Conservation (phyloP, 2,888 invertebrate species). For the Agrochola circellaris region DNA sequence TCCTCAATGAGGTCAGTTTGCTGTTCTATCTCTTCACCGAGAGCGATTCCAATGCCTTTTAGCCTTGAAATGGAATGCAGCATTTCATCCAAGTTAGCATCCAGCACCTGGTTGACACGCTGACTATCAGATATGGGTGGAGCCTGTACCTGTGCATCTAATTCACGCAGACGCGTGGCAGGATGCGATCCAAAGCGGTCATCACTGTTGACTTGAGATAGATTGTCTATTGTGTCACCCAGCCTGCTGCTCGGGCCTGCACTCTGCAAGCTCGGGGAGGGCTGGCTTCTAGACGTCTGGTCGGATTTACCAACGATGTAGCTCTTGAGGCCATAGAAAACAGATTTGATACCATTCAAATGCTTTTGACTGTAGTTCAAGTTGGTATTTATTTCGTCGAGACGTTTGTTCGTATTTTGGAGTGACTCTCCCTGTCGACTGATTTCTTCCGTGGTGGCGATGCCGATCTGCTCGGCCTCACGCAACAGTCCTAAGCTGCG, state of each 20-base stretch:
- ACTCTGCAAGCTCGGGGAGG: constrained; percentile 77
- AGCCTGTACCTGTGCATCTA: constrained; percentile 82
- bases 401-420: constrained; percentile 95
- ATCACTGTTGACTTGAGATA: constrained; percentile 74
- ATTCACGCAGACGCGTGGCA: constrained; percentile 91
- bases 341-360: constrained; percentile 98
- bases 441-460: constrained; percentile 98
- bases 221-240: constrained; percentile 79
- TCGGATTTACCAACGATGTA: constrained; percentile 96
- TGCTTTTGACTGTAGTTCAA: constrained; percentile 98
- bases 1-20: constrained; percentile 97
- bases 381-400: constrained; percentile 97
- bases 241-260: constrained; percentile 81
- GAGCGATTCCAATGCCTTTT: constrained; percentile 95
- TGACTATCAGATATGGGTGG: constrained; percentile 88
- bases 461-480: constrained; percentile 98
- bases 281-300: constrained; percentile 84
- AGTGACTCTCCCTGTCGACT: constrained; percentile 97
- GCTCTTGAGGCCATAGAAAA: constrained; percentile 99
- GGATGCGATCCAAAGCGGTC: constrained; percentile 92
- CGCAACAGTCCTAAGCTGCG: constrained; percentile 95
- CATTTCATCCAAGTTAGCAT: constrained; percentile 96
- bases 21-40: constrained; percentile 96
- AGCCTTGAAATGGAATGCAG: constrained; percentile 95
- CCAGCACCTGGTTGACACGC: constrained; percentile 93